phyloP scores from a whole-genome alignment of 2,888 invertebrate species.

The Scaptomyza flava region DNA sequence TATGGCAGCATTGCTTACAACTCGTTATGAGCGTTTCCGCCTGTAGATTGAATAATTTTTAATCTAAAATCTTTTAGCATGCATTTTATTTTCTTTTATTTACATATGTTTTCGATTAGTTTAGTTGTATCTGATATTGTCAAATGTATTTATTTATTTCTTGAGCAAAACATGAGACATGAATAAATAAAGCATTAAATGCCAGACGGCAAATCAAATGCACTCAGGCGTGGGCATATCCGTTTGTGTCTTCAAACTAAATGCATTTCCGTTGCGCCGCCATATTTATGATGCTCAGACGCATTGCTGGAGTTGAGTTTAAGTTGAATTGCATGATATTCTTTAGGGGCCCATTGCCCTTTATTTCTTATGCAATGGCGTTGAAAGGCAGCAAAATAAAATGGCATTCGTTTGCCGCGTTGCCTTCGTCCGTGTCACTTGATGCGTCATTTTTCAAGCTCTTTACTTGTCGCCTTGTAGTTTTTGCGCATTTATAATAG shows the following conservation, averaged over 20 bases:
- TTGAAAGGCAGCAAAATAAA: conserved; percentile 35
- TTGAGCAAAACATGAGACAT: conserved; percentile 27
- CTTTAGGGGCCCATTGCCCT: conserved; percentile 5
- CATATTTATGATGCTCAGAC: conserved; percentile 44
- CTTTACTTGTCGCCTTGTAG: conserved; percentile 61
- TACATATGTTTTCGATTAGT: conserved; percentile 1
- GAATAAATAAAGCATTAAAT: conserved; percentile 12
- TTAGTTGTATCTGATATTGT: conserved; percentile 17
- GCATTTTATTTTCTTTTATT: not conserved
- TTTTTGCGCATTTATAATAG: conserved; percentile 72
- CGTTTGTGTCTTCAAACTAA: conserved; percentile 57
- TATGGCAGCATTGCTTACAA: conserved; percentile 13
- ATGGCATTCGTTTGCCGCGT: conserved; percentile 39
- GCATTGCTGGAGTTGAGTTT: conserved; percentile 10
- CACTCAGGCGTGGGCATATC: conserved; percentile 60
- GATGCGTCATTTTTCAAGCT: conserved; percentile 73
- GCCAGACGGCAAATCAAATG: conserved; percentile 54
- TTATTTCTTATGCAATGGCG: conserved; percentile 31
- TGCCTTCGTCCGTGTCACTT: conserved; percentile 46
- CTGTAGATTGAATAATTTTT: conserved; percentile 11
- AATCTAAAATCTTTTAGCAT: conserved; percentile 1
- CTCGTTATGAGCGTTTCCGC: conserved; percentile 53
- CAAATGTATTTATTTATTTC: conserved; percentile 23
- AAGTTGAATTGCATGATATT: conserved; percentile 8
- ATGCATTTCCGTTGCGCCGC: conserved; percentile 61